These are phyloP conservation scores for Psittacula derbiana DNA, from an alignment of 2,797 vertebrate genomes.

Conservation along the genomic window DNA sequence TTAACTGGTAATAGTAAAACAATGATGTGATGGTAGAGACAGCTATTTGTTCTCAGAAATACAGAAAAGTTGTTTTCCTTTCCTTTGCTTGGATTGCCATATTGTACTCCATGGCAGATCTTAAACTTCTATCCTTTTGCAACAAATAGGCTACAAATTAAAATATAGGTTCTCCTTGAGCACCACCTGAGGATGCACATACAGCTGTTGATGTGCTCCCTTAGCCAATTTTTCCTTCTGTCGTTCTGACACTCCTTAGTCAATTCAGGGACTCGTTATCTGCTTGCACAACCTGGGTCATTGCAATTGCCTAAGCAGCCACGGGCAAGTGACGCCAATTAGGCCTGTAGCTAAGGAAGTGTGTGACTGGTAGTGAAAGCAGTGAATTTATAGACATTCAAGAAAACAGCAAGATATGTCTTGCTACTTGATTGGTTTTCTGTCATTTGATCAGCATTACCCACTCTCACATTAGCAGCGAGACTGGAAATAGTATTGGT, in stretches of 20 bases:
- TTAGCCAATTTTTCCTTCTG: not conserved
- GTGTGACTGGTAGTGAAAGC: not conserved
- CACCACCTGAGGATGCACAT: conserved; percentile 31
- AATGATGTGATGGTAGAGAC: conserved; percentile 76
- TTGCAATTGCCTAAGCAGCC: not conserved
- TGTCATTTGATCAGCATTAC: not conserved
- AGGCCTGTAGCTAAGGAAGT: not conserved
- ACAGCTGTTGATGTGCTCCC: not conserved
- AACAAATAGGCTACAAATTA: conserved; percentile 66
- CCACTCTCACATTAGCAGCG: not conserved
- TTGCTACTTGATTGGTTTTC: not conserved
- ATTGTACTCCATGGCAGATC: conserved; percentile 28
- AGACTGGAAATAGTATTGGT: not conserved
- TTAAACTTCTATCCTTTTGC: conserved; percentile 46
- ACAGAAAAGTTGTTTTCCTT: conserved; percentile 68
- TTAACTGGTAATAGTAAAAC: conserved; percentile 87
- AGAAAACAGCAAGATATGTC: not conserved
- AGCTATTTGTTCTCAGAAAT: conserved; percentile 77
- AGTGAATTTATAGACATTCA: not conserved
- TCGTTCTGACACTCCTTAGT: not conserved
- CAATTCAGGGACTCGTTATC: not conserved
- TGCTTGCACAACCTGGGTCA: not conserved
- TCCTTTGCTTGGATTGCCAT: conserved; percentile 58
- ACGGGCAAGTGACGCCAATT: not conserved
- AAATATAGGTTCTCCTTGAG: conserved; percentile 28